Conservation (phyloP, 2,113 vertebrate species). For the Nothobranchius furzeri region DNA sequence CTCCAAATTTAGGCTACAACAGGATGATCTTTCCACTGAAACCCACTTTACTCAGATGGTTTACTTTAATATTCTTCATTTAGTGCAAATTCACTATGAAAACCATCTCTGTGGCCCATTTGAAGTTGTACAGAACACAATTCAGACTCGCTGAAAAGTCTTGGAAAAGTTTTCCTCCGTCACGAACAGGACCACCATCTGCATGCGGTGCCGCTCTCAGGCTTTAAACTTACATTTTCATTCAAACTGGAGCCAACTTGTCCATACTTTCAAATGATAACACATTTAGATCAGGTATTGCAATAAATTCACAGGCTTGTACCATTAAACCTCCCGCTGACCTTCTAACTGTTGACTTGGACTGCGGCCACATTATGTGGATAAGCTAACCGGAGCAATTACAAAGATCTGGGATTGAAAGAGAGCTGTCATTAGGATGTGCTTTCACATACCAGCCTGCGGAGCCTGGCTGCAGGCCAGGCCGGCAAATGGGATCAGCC, state of each 20-base stretch:
- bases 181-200: background rate
- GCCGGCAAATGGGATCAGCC: slow-evolving; percentile 78
- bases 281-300: slow-evolving; percentile 64
- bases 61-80: no score
- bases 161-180: no score
- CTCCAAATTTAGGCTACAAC: no score
- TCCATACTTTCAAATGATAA: slow-evolving; percentile 43
- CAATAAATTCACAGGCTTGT: slow-evolving; percentile 34
- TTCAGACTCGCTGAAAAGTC: background rate
- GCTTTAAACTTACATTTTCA: slow-evolving; percentile 21
- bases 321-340: slow-evolving; percentile 75
- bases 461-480: slow-evolving; percentile 84
- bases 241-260: slow-evolving; percentile 20
- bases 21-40: no score
- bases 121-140: background rate
- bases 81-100: no score
- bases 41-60: no score
- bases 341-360: slow-evolving; percentile 82
- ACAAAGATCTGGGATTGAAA: slow-evolving; percentile 83
- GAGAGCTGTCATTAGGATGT: slow-evolving; percentile 86
- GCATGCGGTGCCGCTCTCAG: background rate
- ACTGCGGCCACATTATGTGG: slow-evolving; percentile 83
- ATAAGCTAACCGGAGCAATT: slow-evolving; percentile 86
- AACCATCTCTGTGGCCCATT: no score
- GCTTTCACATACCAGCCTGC: slow-evolving; percentile 88